phyloP scores from a whole-genome alignment of 2,797 vertebrate genomes.

The Tragopan temminckii region DNA sequence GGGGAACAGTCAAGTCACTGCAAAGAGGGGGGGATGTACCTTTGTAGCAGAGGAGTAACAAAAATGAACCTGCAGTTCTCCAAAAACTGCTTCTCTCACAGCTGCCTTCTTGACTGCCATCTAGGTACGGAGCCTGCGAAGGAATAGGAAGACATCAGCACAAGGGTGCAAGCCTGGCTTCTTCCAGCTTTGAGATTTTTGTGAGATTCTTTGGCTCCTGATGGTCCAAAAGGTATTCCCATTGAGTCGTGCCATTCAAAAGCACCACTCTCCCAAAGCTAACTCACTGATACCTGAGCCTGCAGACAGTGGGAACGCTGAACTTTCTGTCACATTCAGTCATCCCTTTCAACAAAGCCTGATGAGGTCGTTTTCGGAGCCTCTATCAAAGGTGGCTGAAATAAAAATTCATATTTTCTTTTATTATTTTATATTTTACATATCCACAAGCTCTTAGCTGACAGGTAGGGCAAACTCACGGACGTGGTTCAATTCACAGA shows the following conservation, averaged over 20 bases:
- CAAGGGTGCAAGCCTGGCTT: neutral
- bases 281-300: fast-evolving
- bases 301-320: fast-evolving
- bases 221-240: too few species aligned
- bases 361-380: neutral
- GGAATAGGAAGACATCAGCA: neutral
- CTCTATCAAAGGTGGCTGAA: neutral
- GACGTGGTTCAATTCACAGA: neutral
- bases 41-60: neutral
- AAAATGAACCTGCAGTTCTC: neutral
- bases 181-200: neutral
- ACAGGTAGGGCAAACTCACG: neutral
- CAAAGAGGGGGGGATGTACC: neutral
- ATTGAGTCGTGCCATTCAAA: neutral
- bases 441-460: neutral
- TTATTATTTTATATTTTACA: too few species aligned
- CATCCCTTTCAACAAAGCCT: neutral
- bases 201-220: neutral
- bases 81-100: neutral
- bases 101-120: neutral
- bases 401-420: neutral
- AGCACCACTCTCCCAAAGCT: neutral
- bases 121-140: fast-evolving
- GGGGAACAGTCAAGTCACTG: neutral
- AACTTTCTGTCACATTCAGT: neutral